Conservation (phyloP, 2,888 invertebrate species). For the Nasonovia ribisnigri region DNA sequence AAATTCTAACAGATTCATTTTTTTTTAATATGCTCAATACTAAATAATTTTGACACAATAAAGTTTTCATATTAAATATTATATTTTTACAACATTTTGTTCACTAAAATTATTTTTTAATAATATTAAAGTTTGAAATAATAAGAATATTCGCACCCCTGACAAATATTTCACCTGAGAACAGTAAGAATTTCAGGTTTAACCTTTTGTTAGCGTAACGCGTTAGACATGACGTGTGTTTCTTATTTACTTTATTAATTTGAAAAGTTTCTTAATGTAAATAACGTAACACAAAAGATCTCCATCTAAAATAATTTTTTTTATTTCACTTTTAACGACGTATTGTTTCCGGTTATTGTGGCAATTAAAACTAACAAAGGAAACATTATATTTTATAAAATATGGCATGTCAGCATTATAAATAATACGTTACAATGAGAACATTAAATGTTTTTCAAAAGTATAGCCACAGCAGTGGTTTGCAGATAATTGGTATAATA, state of each 20-base stretch:
- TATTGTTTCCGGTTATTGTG: neutral
- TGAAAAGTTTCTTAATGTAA: conserved; percentile 6
- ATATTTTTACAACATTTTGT: neutral
- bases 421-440: neutral
- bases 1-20: neutral
- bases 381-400: neutral
- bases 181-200: neutral
- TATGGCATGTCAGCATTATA: neutral
- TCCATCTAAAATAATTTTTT: neutral
- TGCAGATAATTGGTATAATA: neutral
- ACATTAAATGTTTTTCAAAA: neutral
- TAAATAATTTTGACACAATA: neutral
- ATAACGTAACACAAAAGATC: neutral
- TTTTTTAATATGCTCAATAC: neutral
- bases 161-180: neutral
- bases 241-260: conserved; percentile 36
- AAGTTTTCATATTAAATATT: neutral
- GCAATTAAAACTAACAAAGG: neutral
- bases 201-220: neutral
- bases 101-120: neutral
- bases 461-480: neutral
- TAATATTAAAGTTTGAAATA: neutral
- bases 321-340: neutral
- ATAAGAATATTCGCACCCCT: neutral
- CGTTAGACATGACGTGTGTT: neutral